These are phyloP conservation scores for Ips nitidus DNA, from an alignment of 1,140 invertebrate species.

Conservation along the genomic window DNA sequence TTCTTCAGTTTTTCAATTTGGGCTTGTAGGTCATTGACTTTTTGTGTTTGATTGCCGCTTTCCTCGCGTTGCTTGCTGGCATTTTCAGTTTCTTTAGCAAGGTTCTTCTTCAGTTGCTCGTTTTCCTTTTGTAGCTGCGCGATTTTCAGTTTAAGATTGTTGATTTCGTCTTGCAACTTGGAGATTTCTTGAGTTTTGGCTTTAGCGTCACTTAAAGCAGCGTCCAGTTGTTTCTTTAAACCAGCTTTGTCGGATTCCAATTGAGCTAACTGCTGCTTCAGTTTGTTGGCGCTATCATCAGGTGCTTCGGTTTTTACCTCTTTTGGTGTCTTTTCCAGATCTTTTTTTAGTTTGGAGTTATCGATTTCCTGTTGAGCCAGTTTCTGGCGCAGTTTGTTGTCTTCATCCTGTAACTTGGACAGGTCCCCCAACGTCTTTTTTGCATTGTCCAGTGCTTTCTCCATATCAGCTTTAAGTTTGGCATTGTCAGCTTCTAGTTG, in stretches of 20 bases:
- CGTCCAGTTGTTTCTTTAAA: slow-evolving; percentile 33
- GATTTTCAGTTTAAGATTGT: slow-evolving; percentile 30
- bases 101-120: slow-evolving; percentile 19
- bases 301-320: not conserved
- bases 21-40: slow-evolving; percentile 27
- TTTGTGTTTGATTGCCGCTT: slow-evolving; percentile 30
- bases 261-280: slow-evolving; percentile 29
- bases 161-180: slow-evolving; percentile 26
- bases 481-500: slow-evolving; percentile 30
- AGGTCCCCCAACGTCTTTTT: slow-evolving; percentile 18
- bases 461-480: slow-evolving; percentile 31
- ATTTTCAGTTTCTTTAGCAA: slow-evolving; percentile 12
- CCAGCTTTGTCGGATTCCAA: slow-evolving; percentile 29
- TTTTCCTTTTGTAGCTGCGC: slow-evolving; percentile 29
- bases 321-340: not conserved
- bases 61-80: slow-evolving; percentile 18
- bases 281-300: slow-evolving; percentile 16
- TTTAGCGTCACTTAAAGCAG: slow-evolving; percentile 32
- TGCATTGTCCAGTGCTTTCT: slow-evolving; percentile 3
- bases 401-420: slow-evolving; percentile 22
- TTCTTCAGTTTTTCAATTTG: slow-evolving; percentile 32
- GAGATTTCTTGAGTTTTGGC: slow-evolving; percentile 14
- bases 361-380: slow-evolving; percentile 21
- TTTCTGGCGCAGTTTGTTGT: slow-evolving; percentile 16
- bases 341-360: slow-evolving; percentile 11